A percentile compares a stretch with the other conserved stretches of the same genome.
These are phyloP conservation scores for Hoplostethus mediterraneus DNA, from an alignment of 2,797 vertebrate genomes.

Conservation along the genomic window DNA sequence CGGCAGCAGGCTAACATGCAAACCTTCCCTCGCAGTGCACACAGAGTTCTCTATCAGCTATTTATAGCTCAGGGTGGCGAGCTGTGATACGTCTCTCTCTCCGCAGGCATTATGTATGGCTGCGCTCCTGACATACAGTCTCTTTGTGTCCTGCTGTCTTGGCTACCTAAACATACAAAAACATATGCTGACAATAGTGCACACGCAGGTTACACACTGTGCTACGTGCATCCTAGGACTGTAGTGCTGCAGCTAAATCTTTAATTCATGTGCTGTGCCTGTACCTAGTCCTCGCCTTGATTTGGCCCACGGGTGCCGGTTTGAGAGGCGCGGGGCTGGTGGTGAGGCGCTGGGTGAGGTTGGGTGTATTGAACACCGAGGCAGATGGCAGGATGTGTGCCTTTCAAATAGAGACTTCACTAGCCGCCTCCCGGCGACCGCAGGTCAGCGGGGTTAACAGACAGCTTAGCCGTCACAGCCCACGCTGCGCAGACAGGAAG, in stretches of 20 bases:
- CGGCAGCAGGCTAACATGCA: conserved; percentile 32
- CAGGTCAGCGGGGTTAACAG: conserved; percentile 70
- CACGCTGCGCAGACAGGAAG: conserved; percentile 65
- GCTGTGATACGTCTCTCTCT: conserved; percentile 49
- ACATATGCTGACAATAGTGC: conserved; percentile 55
- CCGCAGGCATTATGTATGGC: conserved; percentile 47
- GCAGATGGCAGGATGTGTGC: conserved; percentile 74
- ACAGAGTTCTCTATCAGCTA: conserved; percentile 48
- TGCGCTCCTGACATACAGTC: conserved; percentile 50
- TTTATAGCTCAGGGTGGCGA: conserved; percentile 51
- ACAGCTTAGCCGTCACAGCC: conserved; percentile 57
- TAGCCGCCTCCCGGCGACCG: conserved; percentile 55
- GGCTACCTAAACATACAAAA: conserved; percentile 59
- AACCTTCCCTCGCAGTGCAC: conserved; percentile 20
- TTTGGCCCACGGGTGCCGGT: conserved; percentile 47
- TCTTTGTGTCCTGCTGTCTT: conserved; percentile 61
- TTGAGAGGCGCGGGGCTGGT: background rate
- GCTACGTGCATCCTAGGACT: conserved; percentile 9
- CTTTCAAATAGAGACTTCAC: conserved; percentile 64
- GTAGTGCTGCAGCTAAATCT: conserved; percentile 40
- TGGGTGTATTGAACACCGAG: conserved; percentile 46
- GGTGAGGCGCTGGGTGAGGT: conserved; percentile 18
- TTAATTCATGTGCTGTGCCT: conserved; percentile 62
- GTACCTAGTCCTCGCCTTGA: conserved; percentile 7
- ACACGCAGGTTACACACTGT: conserved; percentile 49